phyloP scores from a whole-genome alignment of 2,888 invertebrate genomes.

The Brachynemurus nebulosus region DNA sequence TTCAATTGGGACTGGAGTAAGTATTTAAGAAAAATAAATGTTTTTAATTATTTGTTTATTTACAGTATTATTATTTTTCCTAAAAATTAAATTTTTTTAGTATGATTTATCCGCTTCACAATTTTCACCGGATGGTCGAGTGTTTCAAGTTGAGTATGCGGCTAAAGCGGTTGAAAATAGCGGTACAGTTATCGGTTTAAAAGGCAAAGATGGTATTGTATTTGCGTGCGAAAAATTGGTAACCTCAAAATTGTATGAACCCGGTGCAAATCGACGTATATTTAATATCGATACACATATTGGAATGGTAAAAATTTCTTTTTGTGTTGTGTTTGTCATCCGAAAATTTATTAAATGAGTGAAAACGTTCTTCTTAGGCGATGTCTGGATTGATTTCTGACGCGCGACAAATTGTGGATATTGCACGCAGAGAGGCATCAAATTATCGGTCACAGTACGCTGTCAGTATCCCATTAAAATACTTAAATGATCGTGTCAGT shows the following conservation, averaged over 20 bases:
- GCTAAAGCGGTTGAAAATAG: constrained; percentile 98
- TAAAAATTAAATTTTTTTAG: constrained; percentile 37
- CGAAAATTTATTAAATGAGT: not conserved
- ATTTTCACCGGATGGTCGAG: constrained; percentile 97
- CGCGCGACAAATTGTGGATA: constrained; percentile 84
- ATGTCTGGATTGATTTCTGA: constrained; percentile 89
- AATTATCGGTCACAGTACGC: constrained; percentile 87
- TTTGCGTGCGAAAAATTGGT: constrained; percentile 96
- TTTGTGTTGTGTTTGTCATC: not conserved
- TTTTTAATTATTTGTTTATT: constrained; percentile 19
- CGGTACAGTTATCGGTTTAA: constrained; percentile 87
- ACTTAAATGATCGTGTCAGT: constrained; percentile 80
- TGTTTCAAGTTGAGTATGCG: constrained; percentile 99
- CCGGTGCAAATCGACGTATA: constrained; percentile 80
- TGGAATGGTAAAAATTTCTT: constrained; percentile 58
- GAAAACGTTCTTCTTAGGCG: constrained; percentile 33
- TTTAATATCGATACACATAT: constrained; percentile 89
- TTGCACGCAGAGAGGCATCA: constrained; percentile 85
- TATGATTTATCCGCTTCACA: constrained; percentile 99
- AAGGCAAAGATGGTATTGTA: constrained; percentile 93
- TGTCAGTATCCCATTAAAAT: constrained; percentile 73
- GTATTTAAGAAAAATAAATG: constrained; percentile 27
- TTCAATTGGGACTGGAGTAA: constrained; percentile 90
- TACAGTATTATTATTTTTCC: constrained; percentile 1
- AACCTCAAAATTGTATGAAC: constrained; percentile 84